phyloP scores from a whole-genome alignment of 2,797 vertebrate species.

The Parauchenoglanis punctatus region DNA sequence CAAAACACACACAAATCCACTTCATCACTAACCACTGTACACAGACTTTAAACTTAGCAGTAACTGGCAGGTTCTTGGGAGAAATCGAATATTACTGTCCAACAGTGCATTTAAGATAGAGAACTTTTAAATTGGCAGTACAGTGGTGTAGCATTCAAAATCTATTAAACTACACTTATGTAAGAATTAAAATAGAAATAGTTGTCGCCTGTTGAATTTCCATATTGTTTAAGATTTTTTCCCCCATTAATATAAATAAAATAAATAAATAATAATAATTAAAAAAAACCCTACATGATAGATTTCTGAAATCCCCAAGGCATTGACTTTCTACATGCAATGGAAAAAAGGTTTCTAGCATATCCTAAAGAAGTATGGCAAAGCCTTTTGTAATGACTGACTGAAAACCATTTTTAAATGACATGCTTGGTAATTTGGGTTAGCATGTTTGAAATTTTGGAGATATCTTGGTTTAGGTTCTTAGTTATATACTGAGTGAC shows the following conservation, averaged over 20 bases:
- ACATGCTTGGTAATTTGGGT: background rate
- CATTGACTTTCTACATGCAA: background rate
- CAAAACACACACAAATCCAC: slow-evolving; percentile 18
- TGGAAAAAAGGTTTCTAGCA: background rate
- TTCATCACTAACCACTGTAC: background rate
- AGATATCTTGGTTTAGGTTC: background rate
- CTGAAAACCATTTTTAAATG: background rate
- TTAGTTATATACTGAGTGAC: background rate
- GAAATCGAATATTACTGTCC: background rate
- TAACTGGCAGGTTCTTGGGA: background rate
- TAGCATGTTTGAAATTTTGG: too few relatives aligned
- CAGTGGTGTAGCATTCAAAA: background rate
- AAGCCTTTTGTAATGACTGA: background rate
- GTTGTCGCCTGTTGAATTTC: background rate
- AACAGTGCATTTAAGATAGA: background rate
- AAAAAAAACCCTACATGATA: background rate
- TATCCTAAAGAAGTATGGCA: background rate
- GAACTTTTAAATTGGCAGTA: background rate
- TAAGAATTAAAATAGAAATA: background rate
- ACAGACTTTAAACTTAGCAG: background rate
- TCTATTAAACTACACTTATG: background rate
- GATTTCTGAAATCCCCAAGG: background rate
- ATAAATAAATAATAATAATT: background rate
- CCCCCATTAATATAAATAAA: background rate
- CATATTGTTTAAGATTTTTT: background rate